phyloP scores from a whole-genome alignment of 2,888 invertebrate genomes.

The Leptarthrus brevirostris region DNA sequence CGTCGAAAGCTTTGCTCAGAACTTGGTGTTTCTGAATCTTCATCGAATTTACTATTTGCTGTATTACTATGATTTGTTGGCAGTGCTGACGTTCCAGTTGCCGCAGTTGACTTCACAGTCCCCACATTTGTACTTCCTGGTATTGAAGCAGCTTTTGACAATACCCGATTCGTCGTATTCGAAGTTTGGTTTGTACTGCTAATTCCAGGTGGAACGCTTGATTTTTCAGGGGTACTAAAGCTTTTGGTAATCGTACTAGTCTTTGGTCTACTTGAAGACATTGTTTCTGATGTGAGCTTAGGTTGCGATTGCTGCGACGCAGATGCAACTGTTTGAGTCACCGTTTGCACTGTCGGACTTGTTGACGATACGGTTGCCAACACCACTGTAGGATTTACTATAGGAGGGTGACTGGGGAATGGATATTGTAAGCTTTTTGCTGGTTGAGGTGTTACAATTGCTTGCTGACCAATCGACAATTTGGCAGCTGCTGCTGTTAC shows the following conservation, averaged over 20 bases:
- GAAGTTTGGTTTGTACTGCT: slow-evolving; percentile 18
- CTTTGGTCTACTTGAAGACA: slow-evolving; percentile 59
- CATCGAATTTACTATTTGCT: slow-evolving; percentile 49
- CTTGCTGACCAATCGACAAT: slow-evolving; percentile 15
- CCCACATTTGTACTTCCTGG: slow-evolving; percentile 66
- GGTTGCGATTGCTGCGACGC: slow-evolving; percentile 37
- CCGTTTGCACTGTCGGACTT: slow-evolving; percentile 57
- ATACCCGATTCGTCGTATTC: slow-evolving; percentile 54
- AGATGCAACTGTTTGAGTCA: slow-evolving; percentile 31
- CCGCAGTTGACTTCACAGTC: slow-evolving; percentile 58
- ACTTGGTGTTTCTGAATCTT: slow-evolving; percentile 28
- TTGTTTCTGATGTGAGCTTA: slow-evolving; percentile 21
- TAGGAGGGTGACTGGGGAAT: slow-evolving; percentile 81
- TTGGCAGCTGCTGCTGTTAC: slow-evolving; percentile 43
- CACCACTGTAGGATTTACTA: slow-evolving; percentile 63
- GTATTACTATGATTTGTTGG: slow-evolving; percentile 56
- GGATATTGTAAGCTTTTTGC: slow-evolving; percentile 76
- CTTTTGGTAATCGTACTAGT: slow-evolving; percentile 63
- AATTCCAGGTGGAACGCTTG: slow-evolving; percentile 24
- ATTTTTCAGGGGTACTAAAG: slow-evolving; percentile 62
- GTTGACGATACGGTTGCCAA: slow-evolving; percentile 59
- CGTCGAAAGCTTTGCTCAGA: slow-evolving; percentile 54
- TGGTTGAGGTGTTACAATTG: slow-evolving; percentile 55
- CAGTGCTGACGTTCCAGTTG: slow-evolving; percentile 31
- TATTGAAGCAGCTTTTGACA: slow-evolving; percentile 65